Percentiles rank a stretch among this genome's conserved stretches.
phyloP scores from a whole-genome alignment of 2,888 invertebrate species.

The Ashinkailepas kermadecensis region DNA sequence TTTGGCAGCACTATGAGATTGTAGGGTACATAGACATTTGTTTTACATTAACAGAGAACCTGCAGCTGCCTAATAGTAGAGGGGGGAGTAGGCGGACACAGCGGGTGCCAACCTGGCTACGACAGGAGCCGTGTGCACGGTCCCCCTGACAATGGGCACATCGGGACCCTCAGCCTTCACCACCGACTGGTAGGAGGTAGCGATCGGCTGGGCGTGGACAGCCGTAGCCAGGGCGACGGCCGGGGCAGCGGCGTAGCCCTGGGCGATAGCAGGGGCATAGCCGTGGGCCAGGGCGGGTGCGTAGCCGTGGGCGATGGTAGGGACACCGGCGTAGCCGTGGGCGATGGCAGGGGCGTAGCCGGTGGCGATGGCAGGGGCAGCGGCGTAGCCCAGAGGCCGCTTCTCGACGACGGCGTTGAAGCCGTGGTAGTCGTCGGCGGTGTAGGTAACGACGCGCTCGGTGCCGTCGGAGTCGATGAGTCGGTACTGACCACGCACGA shows the following conservation, averaged over 20 bases:
- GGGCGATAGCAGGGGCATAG: conserved; percentile 33
- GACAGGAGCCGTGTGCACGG: neutral
- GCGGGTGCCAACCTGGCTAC: neutral
- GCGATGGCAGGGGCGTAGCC: neutral
- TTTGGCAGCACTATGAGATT: no score
- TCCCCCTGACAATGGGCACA: neutral
- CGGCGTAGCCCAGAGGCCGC: conserved; percentile 33
- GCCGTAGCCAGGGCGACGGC: neutral
- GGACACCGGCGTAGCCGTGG: conserved; percentile 25
- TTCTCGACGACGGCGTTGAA: conserved; percentile 35
- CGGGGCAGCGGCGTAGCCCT: conserved; percentile 24
- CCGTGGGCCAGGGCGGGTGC: conserved; percentile 29
- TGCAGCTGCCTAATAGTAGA: neutral
- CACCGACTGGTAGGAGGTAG: neutral
- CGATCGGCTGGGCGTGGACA: neutral
- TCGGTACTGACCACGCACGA: conserved; percentile 22
- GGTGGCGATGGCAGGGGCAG: conserved; percentile 26
- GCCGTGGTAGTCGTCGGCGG: conserved; percentile 31
- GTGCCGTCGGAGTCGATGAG: conserved; percentile 25
- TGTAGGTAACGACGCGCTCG: conserved; percentile 31
- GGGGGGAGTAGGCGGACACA: neutral
- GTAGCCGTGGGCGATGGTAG: conserved; percentile 29
- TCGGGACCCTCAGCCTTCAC: neutral
- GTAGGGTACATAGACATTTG: no score
- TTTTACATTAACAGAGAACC: no score